These are phyloP conservation scores for Stercorarius parasiticus DNA, from an alignment of 2,113 vertebrate species.

Conservation along the genomic window DNA sequence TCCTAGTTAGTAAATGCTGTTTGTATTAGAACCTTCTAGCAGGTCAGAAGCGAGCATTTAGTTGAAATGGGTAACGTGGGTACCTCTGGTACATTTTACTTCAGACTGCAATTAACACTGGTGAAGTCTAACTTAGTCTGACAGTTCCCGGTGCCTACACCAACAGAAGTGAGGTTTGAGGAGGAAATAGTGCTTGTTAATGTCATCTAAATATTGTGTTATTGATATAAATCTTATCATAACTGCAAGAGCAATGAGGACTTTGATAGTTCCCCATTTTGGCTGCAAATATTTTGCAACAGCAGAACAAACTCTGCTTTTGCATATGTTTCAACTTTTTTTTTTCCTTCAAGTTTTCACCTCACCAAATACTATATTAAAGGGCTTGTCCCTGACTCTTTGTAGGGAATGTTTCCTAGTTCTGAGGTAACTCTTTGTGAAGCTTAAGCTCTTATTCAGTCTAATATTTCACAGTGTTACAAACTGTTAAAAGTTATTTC, in stretches of 20 bases:
- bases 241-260: neutral
- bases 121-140: neutral
- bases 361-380: neutral
- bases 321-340: neutral
- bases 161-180: fast-evolving
- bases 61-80: neutral
- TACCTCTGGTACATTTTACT: neutral
- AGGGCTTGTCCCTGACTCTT: neutral
- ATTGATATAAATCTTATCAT: neutral
- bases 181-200: neutral
- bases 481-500: neutral
- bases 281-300: neutral
- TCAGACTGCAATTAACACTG: neutral
- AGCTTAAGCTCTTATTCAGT: neutral
- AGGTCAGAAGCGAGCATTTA: neutral
- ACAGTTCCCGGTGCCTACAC: neutral
- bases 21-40: neutral
- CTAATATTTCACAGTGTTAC: neutral
- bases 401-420: neutral
- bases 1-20: neutral
- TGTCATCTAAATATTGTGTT: neutral
- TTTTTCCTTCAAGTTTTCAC: neutral
- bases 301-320: neutral
- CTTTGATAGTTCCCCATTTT: neutral
- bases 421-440: neutral